phyloP scores from a whole-genome alignment of 2,888 invertebrate genomes.

The Rotaria sp. region DNA sequence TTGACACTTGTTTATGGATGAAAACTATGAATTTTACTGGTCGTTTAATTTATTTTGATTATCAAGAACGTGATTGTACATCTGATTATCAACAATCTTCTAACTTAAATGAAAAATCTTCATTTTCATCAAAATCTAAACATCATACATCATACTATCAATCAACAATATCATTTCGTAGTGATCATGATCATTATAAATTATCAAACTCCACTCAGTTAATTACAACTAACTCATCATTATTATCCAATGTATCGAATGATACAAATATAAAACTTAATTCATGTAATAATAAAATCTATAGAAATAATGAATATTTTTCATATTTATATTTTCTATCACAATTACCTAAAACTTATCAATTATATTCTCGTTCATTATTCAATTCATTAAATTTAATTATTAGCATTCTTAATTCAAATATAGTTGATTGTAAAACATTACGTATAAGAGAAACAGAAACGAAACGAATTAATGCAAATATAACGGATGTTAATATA shows the following conservation, averaged over 20 bases:
- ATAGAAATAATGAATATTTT: background rate
- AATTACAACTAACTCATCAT: background rate
- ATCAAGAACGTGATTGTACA: background rate
- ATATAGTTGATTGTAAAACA: background rate
- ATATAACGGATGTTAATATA: background rate
- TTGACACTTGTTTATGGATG: slow-evolving; percentile 4
- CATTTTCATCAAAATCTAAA: background rate
- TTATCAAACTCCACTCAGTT: background rate
- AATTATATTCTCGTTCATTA: background rate
- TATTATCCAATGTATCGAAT: background rate
- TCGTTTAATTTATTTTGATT: slow-evolving; percentile 3
- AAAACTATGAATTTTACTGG: background rate
- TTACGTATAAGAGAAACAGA: background rate
- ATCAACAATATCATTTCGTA: background rate
- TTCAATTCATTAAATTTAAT: background rate
- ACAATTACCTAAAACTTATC: background rate
- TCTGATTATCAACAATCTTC: background rate
- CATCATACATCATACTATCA: background rate
- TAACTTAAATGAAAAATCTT: background rate
- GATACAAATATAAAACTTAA: background rate
- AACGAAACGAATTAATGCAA: background rate
- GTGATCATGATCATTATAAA: background rate
- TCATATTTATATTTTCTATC: background rate
- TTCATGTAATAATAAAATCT: background rate
- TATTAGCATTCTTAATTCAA: background rate